Evolutionary conservation across 2,797 vertebrate species (phyloP).

Genomic region (Caiman crocodilus): DNA sequence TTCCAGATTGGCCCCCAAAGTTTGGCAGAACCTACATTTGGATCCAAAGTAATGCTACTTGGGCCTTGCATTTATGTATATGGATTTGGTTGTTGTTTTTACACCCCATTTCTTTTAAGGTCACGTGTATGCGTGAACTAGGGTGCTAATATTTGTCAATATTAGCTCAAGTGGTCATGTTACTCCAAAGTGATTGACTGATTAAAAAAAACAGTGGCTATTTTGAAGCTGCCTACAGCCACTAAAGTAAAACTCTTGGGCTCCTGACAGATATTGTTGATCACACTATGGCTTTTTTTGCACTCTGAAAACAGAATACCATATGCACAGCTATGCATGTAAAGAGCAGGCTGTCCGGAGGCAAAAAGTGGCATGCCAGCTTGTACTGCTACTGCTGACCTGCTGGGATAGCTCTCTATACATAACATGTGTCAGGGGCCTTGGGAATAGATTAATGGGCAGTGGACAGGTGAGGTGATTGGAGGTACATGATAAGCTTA

Average conservation of each 20-base stretch:
- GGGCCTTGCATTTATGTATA: neutral
- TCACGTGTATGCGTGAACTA: neutral
- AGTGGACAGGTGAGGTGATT: neutral
- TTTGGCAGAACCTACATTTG: neutral
- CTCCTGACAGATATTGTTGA: too few relatives aligned
- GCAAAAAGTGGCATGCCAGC: too few relatives aligned
- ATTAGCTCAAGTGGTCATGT: neutral
- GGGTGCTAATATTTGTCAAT: neutral
- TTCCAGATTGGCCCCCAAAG: neutral
- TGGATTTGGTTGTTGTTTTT: neutral
- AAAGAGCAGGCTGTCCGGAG: too few relatives aligned
- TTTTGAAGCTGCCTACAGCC: neutral
- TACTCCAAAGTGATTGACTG: neutral
- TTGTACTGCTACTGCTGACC: too few relatives aligned
- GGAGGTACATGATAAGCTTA: neutral
- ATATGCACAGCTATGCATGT: too few relatives aligned
- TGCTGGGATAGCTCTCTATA: too few relatives aligned
- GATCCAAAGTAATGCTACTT: neutral
- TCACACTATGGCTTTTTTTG: too few relatives aligned
- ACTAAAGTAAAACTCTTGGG: neutral
- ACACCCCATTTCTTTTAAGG: too few relatives aligned
- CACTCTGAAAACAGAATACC: too few relatives aligned
- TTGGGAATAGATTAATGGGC: neutral
- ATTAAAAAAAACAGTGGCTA: neutral
- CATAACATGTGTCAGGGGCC: too few relatives aligned